Evolutionary conservation across 2,113 vertebrate species (phyloP).

Genomic region (Dasyurus viverrinus): DNA sequence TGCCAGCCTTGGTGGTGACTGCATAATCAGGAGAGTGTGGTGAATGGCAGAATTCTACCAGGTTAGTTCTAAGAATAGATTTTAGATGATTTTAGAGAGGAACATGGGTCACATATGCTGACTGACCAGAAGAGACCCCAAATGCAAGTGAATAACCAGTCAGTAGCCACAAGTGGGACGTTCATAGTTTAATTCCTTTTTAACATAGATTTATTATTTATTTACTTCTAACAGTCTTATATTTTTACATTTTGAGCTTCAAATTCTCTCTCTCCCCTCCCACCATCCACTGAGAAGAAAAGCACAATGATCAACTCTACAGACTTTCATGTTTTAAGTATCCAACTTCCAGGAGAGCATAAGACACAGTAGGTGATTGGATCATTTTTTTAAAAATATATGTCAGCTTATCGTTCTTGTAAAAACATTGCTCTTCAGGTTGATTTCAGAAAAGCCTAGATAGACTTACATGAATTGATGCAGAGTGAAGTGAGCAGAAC

Average conservation of each 20-base stretch:
- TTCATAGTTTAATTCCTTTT: neutral
- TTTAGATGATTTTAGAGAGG: neutral
- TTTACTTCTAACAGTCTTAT: neutral
- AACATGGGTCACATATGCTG: neutral
- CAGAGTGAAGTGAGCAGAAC: no score
- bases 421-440: neutral
- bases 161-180: neutral
- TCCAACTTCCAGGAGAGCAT: neutral
- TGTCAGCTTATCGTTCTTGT: neutral
- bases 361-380: neutral
- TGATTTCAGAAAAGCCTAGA: no score
- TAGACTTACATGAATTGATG: no score
- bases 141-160: neutral
- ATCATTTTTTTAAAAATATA: neutral
- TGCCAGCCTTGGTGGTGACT: neutral
- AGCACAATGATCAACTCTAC: neutral
- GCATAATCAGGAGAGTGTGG: neutral
- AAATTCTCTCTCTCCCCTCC: neutral
- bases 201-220: neutral
- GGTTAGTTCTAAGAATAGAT: neutral
- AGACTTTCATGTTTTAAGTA: neutral
- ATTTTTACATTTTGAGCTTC: neutral
- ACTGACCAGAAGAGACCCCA: neutral
- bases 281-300: neutral
- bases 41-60: neutral